Base-by-base conservation (phyloP, 2,113 vertebrate species). In the Carassius gibelio region DNA sequence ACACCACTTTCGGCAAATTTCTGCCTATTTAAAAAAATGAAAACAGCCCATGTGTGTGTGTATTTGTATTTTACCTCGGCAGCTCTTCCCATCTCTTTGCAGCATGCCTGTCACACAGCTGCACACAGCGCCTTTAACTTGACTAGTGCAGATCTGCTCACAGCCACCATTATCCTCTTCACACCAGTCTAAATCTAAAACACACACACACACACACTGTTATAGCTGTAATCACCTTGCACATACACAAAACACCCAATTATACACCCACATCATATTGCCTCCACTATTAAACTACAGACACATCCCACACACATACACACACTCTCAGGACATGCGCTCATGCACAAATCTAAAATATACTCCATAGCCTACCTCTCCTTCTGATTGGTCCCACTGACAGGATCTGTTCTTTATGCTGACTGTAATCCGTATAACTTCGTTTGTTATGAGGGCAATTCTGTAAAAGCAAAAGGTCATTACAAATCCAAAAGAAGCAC, bases 131-230 rank as follows among this genome's bases (percentile, higher is more conserved):
- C 97, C 97, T 0, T 94, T 94, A 0, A 91, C 89, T 71, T 88
- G 94, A 89, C 98, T 99, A 0, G 94, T 97, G 91, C 98, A 99
- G 89, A 99, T 98, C 94, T 99, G 98, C 88, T 98, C 97, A 45
- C 98, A 99, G 66, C 98, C 97, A 0, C 98, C 98, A 0, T 99
- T 99, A 88, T 94, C 89, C 59, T 96, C 95, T 88, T 94, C 93
- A 3, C 98, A 99, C 98, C 98, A 99, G 91, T 98, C 96, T 0
- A 95, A 93, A 1, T 95, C 98, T 99, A 83, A 68, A 55, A 89
- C n/a, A 87, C 23, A 80, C 45, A 75, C 13, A 75, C 21, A 61
- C 64, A 83, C 17, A 66, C 50, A 83, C 50, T 14, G 10, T 59
- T 38, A 38, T 23, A 66, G 79, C 42, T 80, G 14, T 64, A 45